Evolutionary conservation across 2,888 invertebrate species (phyloP).

Genomic region (Tenodera sinensis): DNA sequence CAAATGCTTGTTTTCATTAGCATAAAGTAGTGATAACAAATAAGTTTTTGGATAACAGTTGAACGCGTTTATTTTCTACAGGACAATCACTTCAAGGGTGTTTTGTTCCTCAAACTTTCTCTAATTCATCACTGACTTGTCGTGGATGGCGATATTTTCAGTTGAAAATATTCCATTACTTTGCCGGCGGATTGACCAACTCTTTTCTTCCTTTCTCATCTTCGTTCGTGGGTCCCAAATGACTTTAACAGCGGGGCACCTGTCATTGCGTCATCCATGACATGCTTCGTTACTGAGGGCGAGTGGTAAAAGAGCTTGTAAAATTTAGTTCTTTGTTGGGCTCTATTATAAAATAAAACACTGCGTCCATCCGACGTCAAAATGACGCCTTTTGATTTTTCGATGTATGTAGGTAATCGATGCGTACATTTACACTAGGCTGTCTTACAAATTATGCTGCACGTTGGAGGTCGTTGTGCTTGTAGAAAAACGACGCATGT

Average conservation of each 20-base stretch:
- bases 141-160: not conserved
- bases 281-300: not conserved
- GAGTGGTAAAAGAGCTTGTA: not conserved
- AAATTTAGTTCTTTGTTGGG: not conserved
- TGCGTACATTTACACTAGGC: not conserved
- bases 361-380: not conserved
- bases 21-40: no score
- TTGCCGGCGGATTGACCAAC: not conserved
- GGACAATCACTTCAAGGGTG: no score
- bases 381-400: not conserved
- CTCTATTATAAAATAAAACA: not conserved
- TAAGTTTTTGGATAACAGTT: no score
- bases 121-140: not conserved
- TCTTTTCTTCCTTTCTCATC: not conserved
- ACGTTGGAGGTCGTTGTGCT: no score
- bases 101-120: no score
- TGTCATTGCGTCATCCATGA: conserved; percentile 10
- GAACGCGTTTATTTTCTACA: no score
- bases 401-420: not conserved
- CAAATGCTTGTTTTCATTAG: no score
- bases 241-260: conserved; percentile 3
- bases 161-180: conserved; percentile 9
- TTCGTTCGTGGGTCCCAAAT: not conserved
- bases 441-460: no score
- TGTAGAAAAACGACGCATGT: no score